Evolutionary conservation across 2,797 vertebrate genomes (phyloP).

Genomic region (Notolepis coatsorum): DNA sequence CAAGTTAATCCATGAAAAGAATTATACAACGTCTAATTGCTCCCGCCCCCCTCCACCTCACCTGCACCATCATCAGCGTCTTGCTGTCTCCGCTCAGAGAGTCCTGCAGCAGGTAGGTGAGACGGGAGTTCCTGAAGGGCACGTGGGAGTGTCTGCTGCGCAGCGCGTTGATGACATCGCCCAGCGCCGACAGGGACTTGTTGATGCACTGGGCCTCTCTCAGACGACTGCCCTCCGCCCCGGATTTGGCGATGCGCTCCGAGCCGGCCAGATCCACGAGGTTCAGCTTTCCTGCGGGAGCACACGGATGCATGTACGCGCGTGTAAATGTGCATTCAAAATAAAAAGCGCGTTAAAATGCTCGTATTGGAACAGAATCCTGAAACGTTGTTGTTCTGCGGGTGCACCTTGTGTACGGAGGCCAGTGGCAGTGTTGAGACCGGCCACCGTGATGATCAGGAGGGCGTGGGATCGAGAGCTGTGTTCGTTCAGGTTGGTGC

Average conservation of each 20-base stretch:
- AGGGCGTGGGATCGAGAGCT: slow-evolving; percentile 97
- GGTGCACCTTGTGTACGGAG: slow-evolving; percentile 86
- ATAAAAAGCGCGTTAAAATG: no score
- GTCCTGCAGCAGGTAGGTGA: slow-evolving; percentile 98
- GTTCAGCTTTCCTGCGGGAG: slow-evolving; percentile 90
- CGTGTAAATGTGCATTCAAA: neutral
- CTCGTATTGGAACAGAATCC: no score
- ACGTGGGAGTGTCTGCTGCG: slow-evolving; percentile 90
- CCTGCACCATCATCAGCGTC: slow-evolving; percentile 98
- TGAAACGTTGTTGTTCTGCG: slow-evolving; percentile 1
- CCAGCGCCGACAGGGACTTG: slow-evolving; percentile 92
- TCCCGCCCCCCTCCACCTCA: slow-evolving; percentile 55
- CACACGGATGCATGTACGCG: neutral
- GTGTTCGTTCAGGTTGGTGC: slow-evolving; percentile 94
- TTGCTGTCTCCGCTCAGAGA: slow-evolving; percentile 96
- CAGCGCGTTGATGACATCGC: slow-evolving; percentile 93
- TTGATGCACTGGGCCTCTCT: slow-evolving; percentile 97
- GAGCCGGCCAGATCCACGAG: slow-evolving; percentile 96
- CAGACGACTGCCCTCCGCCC: slow-evolving; percentile 91
- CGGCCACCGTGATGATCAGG: slow-evolving; percentile 89
- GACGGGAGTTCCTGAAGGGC: slow-evolving; percentile 97
- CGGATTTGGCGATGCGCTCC: slow-evolving; percentile 92
- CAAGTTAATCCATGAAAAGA: no score
- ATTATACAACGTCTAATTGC: no score
- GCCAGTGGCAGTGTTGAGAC: slow-evolving; percentile 88